Base-by-base conservation (phyloP, 64 coral and sea anemone genomes). In the Porites lutea region DNA sequence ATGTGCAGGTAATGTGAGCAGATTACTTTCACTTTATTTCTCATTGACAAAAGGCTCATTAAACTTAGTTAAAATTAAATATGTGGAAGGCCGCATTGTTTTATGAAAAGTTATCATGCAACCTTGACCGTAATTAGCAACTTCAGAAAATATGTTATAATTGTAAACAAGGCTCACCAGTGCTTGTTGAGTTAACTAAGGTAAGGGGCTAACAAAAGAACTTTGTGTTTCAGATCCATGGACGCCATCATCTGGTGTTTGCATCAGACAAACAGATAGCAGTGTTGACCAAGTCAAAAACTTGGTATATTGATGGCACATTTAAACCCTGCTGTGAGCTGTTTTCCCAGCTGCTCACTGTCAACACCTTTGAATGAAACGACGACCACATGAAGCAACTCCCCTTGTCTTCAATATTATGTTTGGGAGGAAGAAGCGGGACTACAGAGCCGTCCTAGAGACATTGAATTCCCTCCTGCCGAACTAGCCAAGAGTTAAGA, bases 391-490 rank as follows among this genome's bases (percentile, higher is more conserved):
- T 37, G 27, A 37, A 37, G 27, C 27, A 37, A 37, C 27, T 37
- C 27, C 27, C 27, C 27, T 37, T 37, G 27, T 37, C 27, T 37
- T 37, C 27, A 37, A 37, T 91, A 9, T 83, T 3, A 91, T 84
- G 89, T 83, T 69, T 6, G 89, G 89, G 47, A 90, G 50, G 50
- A 90, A 90, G 20, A 90, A 79, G 27, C 62, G 21, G 23, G 77
- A 90, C 22, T 82, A 82, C 54, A 79, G 73, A 70, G 65, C 48
- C 62, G 89, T 82, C 20, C 71, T 88, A 8, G 15, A 74, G 43
- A 69, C 43, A 88, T 12, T 88, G 3, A 15, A 74, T 15, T 44
- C 61, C 13, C 55, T 88, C 52, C 85, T 88, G 16, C 68, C 67
- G n/a, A 9, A 19, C 23, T 14, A 58, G 27, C 57, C 73, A 47